Evolutionary conservation across 2,888 invertebrate species (phyloP).

Genomic region (Microdon myrmicae): DNA sequence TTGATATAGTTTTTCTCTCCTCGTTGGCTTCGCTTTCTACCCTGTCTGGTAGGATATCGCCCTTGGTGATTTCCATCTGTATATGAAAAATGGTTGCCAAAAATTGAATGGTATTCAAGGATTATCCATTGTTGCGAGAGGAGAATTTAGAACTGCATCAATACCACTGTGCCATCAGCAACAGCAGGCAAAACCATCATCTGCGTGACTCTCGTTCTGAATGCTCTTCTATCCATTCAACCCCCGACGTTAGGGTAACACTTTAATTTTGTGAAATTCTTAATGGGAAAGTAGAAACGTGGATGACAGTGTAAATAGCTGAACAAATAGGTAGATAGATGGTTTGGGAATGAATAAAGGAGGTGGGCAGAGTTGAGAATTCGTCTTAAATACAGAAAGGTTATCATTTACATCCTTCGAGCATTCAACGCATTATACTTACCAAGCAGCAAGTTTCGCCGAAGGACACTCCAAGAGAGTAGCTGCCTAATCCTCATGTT

Average conservation of each 20-base stretch:
- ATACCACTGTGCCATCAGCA: not conserved
- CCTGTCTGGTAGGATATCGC: no score
- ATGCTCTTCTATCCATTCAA: not conserved
- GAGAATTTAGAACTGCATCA: constrained; percentile 26
- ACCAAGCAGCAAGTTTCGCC: no score
- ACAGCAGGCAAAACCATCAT: constrained; percentile 18
- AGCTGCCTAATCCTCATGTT: constrained; percentile 28
- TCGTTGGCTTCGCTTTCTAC: no score
- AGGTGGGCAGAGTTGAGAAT: constrained; percentile 8
- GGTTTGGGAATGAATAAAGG: constrained; percentile 1
- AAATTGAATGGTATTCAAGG: constrained; percentile 38
- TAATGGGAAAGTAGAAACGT: constrained; percentile 28
- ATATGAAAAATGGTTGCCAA: constrained; percentile 33
- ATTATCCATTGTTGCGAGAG: constrained; percentile 32
- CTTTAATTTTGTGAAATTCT: constrained; percentile 43
- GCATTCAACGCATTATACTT: no score
- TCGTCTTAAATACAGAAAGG: constrained; percentile 29
- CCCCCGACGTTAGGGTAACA: not conserved
- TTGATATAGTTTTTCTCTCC: no score
- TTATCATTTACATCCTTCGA: constrained; percentile 32
- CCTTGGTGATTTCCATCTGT: constrained; percentile 6
- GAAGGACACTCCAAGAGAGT: constrained; percentile 15
- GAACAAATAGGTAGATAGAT: constrained; percentile 8
- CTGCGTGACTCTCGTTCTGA: constrained; percentile 9
- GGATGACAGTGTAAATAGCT: constrained; percentile 34